A percentile compares a stretch with the other conserved stretches of the same genome.
phyloP scores from a whole-genome alignment of 2,113 vertebrate genomes.

The Rhinolophus sinicus region DNA sequence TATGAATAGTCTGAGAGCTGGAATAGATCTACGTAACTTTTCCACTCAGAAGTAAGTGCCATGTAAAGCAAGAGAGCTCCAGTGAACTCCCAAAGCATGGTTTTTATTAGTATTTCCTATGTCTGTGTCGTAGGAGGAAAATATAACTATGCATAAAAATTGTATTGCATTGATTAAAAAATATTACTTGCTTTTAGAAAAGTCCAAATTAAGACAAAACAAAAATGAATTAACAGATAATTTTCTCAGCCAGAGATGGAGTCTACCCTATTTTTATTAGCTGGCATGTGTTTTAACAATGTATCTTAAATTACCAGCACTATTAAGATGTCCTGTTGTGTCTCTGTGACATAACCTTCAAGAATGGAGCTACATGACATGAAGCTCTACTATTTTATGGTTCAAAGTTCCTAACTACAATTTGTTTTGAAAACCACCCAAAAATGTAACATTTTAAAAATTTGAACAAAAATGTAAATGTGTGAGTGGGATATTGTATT shows the following conservation, averaged over 20 bases:
- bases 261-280: neutral
- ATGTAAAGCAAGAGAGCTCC: neutral
- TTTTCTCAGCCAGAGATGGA: neutral
- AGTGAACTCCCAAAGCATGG: neutral
- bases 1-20: neutral
- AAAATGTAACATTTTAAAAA: neutral
- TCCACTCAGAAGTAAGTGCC: neutral
- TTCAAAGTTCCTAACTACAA: neutral
- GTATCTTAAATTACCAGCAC: neutral
- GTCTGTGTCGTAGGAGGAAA: neutral
- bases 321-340: neutral
- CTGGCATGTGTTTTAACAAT: neutral
- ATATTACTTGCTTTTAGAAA: neutral
- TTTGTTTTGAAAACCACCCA: neutral
- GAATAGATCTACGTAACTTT: neutral
- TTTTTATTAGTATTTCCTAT: neutral
- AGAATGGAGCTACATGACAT: neutral
- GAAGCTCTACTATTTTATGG: conserved; percentile 7
- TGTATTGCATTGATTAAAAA: neutral
- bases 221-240: neutral
- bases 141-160: neutral
- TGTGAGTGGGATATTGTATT: neutral
- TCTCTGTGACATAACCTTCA: neutral
- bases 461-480: neutral
- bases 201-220: neutral